These are phyloP conservation scores for Alectura lathami DNA, from an alignment of 2,113 vertebrate genomes.

Conservation along the genomic window DNA sequence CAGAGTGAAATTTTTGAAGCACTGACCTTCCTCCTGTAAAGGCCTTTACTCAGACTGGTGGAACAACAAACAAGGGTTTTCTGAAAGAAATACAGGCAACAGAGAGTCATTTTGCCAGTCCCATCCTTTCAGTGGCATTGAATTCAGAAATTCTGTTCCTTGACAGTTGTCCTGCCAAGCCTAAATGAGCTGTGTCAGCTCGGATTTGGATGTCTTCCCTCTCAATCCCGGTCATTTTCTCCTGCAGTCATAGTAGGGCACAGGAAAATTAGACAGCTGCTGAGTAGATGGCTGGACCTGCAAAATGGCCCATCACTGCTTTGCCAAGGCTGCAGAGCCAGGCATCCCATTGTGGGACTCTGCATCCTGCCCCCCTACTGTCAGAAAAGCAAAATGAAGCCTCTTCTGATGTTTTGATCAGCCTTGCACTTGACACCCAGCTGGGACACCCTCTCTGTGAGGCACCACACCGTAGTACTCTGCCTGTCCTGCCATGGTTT, in stretches of 20 bases:
- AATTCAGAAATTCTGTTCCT: background rate
- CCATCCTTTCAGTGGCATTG: background rate
- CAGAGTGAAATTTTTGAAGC: background rate
- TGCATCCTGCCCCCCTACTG: background rate
- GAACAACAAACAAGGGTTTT: background rate
- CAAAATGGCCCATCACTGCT: background rate
- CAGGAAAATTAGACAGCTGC: background rate
- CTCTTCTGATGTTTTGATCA: background rate
- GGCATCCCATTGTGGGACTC: background rate
- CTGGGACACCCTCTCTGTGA: background rate
- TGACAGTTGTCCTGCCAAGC: conserved; percentile 9
- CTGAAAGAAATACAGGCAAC: background rate
- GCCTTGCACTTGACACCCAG: background rate
- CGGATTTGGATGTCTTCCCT: background rate
- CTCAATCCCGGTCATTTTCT: background rate
- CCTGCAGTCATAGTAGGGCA: background rate
- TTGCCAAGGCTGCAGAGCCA: background rate
- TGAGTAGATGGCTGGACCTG: background rate
- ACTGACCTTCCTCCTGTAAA: background rate
- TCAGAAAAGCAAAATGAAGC: background rate
- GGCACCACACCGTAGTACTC: background rate
- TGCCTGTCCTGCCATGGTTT: background rate
- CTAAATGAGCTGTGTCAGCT: conserved; percentile 40
- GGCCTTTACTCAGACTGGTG: background rate
- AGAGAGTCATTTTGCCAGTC: background rate